Evolutionary conservation across 2,113 vertebrate species (phyloP).

Genomic region (Procavia capensis): DNA sequence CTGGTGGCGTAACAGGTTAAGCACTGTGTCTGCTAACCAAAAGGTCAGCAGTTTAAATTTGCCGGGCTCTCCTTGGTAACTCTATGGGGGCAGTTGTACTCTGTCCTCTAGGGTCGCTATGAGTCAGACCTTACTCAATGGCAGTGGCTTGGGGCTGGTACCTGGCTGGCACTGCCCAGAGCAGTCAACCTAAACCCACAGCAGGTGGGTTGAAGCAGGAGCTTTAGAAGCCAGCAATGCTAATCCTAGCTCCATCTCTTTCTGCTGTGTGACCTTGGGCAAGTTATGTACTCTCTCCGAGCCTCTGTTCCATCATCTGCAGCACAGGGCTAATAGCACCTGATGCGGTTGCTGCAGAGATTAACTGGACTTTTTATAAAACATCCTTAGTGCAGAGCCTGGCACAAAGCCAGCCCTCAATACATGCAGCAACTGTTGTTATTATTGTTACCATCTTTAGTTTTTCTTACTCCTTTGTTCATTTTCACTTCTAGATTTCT

Average conservation of each 20-base stretch:
- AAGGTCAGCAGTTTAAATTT: too few species aligned
- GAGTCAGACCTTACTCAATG: too few species aligned
- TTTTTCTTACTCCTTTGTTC: not conserved
- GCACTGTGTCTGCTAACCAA: too few species aligned
- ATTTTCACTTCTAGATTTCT: not conserved
- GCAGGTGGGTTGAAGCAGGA: accelerated
- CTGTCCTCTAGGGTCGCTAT: too few species aligned
- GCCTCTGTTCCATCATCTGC: not conserved
- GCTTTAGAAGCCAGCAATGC: accelerated
- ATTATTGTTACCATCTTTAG: accelerated
- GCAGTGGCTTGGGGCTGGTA: too few species aligned
- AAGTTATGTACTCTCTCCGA: not conserved
- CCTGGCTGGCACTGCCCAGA: not conserved
- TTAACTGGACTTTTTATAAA: not conserved
- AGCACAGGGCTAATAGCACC: accelerated
- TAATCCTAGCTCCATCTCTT: not conserved
- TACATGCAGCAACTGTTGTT: accelerated
- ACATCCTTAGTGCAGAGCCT: not conserved
- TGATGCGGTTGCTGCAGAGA: not conserved
- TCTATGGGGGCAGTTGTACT: too few species aligned
- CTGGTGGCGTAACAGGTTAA: too few species aligned
- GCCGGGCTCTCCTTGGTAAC: too few species aligned
- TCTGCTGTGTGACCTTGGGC: not conserved
- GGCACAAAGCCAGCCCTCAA: not conserved
- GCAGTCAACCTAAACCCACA: not conserved